A percentile compares a stretch with the other conserved stretches of the same genome.
Conservation (phyloP, 2,888 invertebrate species). For the Aspidapion aeneum region DNA sequence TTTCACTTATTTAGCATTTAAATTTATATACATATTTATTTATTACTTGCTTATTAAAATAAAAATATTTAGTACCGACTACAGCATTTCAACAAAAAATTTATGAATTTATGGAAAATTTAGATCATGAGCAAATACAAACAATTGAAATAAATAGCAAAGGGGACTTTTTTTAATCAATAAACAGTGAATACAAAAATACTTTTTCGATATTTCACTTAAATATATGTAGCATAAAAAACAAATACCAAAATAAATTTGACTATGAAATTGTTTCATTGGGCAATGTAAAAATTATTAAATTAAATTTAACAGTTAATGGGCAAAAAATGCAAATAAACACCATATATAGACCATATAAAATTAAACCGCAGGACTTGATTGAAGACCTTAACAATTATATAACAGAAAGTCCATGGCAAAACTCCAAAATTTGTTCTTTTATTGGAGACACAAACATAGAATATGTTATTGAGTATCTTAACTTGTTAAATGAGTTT, state of each 20-base stretch:
- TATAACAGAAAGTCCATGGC: too few relatives aligned
- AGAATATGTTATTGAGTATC: neutral
- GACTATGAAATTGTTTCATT: too few relatives aligned
- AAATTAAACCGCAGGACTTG: neutral
- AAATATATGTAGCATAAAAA: neutral
- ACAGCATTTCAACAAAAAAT: neutral
- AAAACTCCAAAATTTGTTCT: neutral
- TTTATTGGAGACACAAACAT: neutral
- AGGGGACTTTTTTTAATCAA: neutral
- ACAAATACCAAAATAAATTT: neutral
- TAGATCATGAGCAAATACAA: neutral
- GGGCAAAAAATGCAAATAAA: neutral
- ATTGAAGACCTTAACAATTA: neutral
- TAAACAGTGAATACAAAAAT: neutral
- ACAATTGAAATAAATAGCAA: neutral
- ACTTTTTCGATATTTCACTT: neutral
- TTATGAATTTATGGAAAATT: neutral
- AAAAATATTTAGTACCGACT: neutral
- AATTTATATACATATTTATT: neutral
- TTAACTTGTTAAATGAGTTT: neutral
- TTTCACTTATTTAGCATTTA: too few relatives aligned
- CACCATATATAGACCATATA: neutral
- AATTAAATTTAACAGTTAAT: too few relatives aligned
- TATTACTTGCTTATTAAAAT: neutral
- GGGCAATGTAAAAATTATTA: too few relatives aligned